Conservation (phyloP, 2,797 vertebrate genomes). For the Cottoperca gobio region DNA sequence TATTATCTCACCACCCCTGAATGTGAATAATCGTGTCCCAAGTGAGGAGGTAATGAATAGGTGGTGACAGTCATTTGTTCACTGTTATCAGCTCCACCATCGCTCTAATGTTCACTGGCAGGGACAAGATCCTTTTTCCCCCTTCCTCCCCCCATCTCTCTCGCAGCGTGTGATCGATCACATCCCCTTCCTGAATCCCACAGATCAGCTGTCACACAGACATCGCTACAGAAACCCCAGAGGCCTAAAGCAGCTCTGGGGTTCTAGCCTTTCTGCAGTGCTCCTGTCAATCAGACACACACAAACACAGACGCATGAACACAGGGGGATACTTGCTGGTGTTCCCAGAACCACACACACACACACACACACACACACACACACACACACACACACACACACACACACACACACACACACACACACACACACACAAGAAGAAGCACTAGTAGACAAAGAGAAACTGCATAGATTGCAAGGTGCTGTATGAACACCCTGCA, state of each 20-base stretch:
- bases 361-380: neutral
- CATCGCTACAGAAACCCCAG: slow-evolving; percentile 77
- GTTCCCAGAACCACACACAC: slow-evolving; percentile 3
- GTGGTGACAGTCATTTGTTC: slow-evolving; percentile 37
- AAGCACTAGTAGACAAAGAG: slow-evolving; percentile 9
- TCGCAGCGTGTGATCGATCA: slow-evolving; percentile 79
- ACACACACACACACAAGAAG: neutral
- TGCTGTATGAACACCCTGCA: neutral
- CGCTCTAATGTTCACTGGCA: slow-evolving; percentile 48
- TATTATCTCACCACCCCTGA: neutral
- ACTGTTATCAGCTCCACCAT: slow-evolving; percentile 37
- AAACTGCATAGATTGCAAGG: slow-evolving; percentile 5
- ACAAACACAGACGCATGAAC: slow-evolving; percentile 25
- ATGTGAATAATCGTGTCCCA: neutral
- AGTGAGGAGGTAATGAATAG: slow-evolving; percentile 10
- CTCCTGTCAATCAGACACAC: slow-evolving; percentile 67
- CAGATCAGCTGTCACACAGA: slow-evolving; percentile 86
- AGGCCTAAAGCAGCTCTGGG: slow-evolving; percentile 77
- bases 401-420: neutral
- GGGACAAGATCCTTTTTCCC: slow-evolving; percentile 28
- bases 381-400: neutral
- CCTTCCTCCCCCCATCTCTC: neutral
- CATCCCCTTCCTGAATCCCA: slow-evolving; percentile 80
- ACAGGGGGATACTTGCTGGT: neutral
- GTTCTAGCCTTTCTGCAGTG: slow-evolving; percentile 81